Percentiles rank a stretch among this genome's conserved stretches.
These are phyloP conservation scores for Lomographa bimaculata DNA, from an alignment of 2,888 invertebrate species.

Conservation along the genomic window DNA sequence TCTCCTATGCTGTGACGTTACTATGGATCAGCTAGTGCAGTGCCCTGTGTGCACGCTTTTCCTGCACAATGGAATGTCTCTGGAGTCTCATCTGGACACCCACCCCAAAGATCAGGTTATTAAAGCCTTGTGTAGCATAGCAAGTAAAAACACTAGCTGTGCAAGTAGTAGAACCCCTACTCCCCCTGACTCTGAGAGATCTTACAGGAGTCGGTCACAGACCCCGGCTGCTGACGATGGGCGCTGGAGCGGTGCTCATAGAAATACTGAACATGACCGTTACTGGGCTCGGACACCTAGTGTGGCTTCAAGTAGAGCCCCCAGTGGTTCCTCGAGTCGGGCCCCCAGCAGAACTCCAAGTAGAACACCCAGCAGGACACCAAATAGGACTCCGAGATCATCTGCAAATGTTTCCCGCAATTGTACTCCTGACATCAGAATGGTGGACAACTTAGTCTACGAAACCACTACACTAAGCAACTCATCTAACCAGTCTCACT, in stretches of 20 bases:
- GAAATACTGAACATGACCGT: constrained; percentile 61
- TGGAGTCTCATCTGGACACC: constrained; percentile 91
- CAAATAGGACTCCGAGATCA: constrained; percentile 61
- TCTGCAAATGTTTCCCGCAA: constrained; percentile 54
- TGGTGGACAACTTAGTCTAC: constrained; percentile 58
- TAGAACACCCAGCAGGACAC: constrained; percentile 62
- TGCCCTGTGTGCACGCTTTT: constrained; percentile 94
- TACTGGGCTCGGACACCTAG: constrained; percentile 74
- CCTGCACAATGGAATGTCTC: constrained; percentile 91
- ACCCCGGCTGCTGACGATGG: constrained; percentile 62
- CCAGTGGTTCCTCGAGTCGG: constrained; percentile 34
- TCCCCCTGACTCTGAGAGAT: constrained; percentile 66
- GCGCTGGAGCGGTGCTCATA: constrained; percentile 58
- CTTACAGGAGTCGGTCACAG: constrained; percentile 68
- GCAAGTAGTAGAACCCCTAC: constrained; percentile 66
- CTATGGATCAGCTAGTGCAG: constrained; percentile 79
- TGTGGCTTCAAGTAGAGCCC: constrained; percentile 48
- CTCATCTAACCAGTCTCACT: constrained; percentile 34
- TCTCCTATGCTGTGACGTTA: constrained; percentile 36
- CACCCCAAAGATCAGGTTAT: constrained; percentile 96
- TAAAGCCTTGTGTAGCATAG: constrained; percentile 86
- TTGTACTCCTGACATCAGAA: constrained; percentile 61
- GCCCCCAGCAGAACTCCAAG: constrained; percentile 66
- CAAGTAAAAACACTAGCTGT: constrained; percentile 68
- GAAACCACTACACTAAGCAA: constrained; percentile 46